Evolutionary conservation across 2,113 vertebrate genomes (phyloP).

Genomic region (Halcyon senegalensis): DNA sequence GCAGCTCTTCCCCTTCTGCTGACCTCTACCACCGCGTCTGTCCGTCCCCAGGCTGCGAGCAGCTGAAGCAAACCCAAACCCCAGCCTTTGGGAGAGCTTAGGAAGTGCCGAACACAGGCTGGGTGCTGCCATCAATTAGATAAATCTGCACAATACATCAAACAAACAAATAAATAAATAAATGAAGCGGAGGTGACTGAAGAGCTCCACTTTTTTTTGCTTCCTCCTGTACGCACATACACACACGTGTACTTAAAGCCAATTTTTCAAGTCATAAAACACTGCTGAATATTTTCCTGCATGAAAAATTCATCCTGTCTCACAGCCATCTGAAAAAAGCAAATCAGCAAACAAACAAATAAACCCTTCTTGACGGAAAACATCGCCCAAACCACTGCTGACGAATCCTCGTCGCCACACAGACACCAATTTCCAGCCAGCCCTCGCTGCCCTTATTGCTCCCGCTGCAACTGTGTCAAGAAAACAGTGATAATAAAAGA

Average conservation of each 20-base stretch:
- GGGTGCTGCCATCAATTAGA: constrained; percentile 26
- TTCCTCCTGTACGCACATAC: background rate
- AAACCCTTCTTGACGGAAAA: background rate
- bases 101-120: background rate
- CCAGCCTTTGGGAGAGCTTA: background rate
- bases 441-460: background rate
- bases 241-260: background rate
- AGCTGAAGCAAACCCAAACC: background rate
- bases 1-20: constrained; percentile 14
- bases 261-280: constrained; percentile 28
- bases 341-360: constrained; percentile 16
- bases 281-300: background rate
- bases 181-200: background rate
- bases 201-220: background rate
- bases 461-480: background rate
- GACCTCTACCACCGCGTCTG: background rate
- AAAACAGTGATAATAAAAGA: background rate
- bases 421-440: background rate
- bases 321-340: background rate
- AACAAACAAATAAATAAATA: background rate
- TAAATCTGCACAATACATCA: background rate
- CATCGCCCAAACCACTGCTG: background rate
- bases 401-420: background rate
- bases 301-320: constrained; percentile 54
- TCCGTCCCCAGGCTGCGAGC: background rate